Evolutionary conservation across 2,113 vertebrate genomes (phyloP), one percentile per base, ranked within the genome.

Genomic region (Epinephelus moara): DNA sequence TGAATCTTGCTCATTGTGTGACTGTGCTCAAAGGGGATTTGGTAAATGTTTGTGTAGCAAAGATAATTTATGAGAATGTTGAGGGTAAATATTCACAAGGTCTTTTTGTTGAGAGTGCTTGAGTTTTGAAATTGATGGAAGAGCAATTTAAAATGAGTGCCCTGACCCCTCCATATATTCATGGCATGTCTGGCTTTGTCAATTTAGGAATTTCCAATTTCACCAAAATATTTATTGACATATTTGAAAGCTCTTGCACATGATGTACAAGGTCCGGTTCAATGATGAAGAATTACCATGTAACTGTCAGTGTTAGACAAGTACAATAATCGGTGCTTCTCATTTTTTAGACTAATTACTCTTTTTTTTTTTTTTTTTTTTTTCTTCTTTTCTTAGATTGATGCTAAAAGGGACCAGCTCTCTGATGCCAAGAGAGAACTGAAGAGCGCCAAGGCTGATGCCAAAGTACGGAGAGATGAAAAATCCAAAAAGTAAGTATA

Each of bases 321-420:
- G 18, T 52, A 25, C 33, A 64, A 27, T 15, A 53, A 76, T 45
- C 10, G 21, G 55, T 4, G 18, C 27, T 1, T 49, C 7, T 33
- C 3, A 8, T n/a, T 73, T 25, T 19, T 50, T 3, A 61, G 7
- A 69, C 47, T 27, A 9, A 42, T 19, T 21, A 1, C 13, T 27
- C 6, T 62, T 8, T 3, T 42, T 59, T 17, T 14, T 64, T 61
- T 19, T 3, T 42, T 59, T 17, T 14, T 64, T 61, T 19, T 25
- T 14, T 14, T 2, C 25, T 4, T 30, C 37, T 8, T 3, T 33
- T 11, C 6, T 68, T 87, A 99, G 98, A 99, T 99, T 76, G 98
- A 99, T 92, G 96, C 97, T 88, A 99, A 99, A 96, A 99, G 97
- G 93, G 97, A 97, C 30, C 98, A 99, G 90, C 95, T 99, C 84